Evolutionary conservation across 1,140 invertebrate species (phyloP), one percentile per base, ranked within the genome.

Genomic region (Heliconius eleuchia): DNA sequence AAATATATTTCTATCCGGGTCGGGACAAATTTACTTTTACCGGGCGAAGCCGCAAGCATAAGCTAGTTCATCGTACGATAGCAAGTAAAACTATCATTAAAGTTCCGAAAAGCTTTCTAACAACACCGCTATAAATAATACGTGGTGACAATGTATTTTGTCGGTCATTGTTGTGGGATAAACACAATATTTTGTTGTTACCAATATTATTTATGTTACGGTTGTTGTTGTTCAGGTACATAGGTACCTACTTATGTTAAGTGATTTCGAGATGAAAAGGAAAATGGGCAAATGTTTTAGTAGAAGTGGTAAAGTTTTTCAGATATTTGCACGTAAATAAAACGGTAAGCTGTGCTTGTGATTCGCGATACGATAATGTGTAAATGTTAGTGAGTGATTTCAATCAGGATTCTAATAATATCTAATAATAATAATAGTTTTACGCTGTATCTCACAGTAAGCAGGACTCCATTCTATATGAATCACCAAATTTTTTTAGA

Each of bases 171-270:
- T 80, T 70, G 79, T 52, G 79, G 71, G 82, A 86, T 88, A 85
- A 88, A 87, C 88, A 88, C 84, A 34, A 85, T 85, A 83, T 89
- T 85, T 83, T 77, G 74, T 76, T 80, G 74, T 88, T 86, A 84
- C 85, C 85, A 73, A 84, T 87, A 89, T 89, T 90, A 89, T 90
- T 91, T 91, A 91, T 91, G 89, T 90, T 86, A 91, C 89, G 89
- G 85, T 87, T 88, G 82, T 91, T 91, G 89, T 91, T 89, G 71
- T 87, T 82, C 84, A 91, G 88, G 88, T 89, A 78, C 60, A 16
- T 55, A 55, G 5, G 13, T 87, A 84, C 55, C 84, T 86, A 91
- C 88, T 91, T 91, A 91, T 88, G 89, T 85, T 91, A 91, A 91
- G 89, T 90, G 88, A 84, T 77, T 88, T 27, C 60, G 23, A 9